These are phyloP conservation scores for Calonectris borealis DNA, from an alignment of 2,113 vertebrate genomes.

Conservation along the genomic window DNA sequence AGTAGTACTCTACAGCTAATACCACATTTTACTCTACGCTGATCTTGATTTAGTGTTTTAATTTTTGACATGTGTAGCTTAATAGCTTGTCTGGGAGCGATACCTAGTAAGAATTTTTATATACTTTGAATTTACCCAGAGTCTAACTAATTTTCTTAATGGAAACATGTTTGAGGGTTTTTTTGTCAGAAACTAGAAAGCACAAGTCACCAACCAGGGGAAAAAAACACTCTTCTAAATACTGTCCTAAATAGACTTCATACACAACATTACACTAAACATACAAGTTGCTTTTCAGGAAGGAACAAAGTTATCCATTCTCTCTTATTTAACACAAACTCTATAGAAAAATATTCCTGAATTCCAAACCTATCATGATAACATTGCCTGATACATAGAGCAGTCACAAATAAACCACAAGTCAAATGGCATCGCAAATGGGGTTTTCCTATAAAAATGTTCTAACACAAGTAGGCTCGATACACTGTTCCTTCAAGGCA, in stretches of 20 bases:
- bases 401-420: neutral
- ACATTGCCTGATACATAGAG: neutral
- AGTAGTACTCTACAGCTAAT: neutral
- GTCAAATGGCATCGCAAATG: fast-evolving
- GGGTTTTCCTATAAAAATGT: neutral
- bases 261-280: neutral
- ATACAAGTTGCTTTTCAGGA: neutral
- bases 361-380: neutral
- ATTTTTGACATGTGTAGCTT: neutral
- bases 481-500: neutral
- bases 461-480: neutral
- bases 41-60: neutral
- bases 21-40: neutral
- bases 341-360: neutral
- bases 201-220: neutral
- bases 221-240: neutral
- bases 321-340: neutral
- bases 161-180: neutral
- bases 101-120: neutral
- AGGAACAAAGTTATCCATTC: neutral
- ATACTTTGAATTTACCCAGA: neutral
- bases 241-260: neutral
- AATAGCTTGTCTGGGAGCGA: neutral
- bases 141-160: neutral
- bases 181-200: neutral